A percentile compares a stretch with the other conserved stretches of the same genome.
phyloP scores from a whole-genome alignment of 2,888 invertebrate genomes.

The Synanthedon andrenaeformis region DNA sequence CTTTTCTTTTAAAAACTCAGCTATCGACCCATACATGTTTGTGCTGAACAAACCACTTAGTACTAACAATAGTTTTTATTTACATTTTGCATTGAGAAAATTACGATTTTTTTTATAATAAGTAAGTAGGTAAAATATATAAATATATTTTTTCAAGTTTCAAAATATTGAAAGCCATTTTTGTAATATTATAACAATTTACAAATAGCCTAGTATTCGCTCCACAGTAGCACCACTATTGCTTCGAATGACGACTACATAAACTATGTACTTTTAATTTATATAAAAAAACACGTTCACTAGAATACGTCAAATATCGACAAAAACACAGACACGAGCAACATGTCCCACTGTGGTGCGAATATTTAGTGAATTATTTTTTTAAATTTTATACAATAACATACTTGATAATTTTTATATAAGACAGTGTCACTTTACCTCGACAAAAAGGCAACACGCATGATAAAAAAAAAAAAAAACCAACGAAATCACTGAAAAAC shows the following conservation, averaged over 20 bases:
- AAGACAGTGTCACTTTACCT: not conserved
- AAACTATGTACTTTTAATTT: no score
- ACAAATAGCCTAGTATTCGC: conserved; percentile 45
- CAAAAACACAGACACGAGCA: no score
- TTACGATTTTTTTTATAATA: conserved; percentile 52
- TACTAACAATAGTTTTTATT: conserved; percentile 61
- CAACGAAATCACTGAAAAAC: not conserved
- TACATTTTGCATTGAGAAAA: conserved; percentile 55
- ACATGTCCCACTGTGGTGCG: not conserved
- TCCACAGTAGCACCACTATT: not conserved
- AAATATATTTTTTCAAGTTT: conserved; percentile 26
- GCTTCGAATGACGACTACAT: not conserved
- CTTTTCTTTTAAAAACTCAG: no score
- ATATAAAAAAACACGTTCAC: no score
- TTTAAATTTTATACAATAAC: not conserved
- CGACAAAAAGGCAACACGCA: not conserved
- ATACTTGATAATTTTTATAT: not conserved
- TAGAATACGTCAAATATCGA: no score
- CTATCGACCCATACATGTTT: no score
- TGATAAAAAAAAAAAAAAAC: not conserved
- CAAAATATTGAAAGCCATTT: conserved; percentile 56
- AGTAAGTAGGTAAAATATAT: conserved; percentile 1
- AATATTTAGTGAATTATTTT: not conserved
- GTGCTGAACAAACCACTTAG: not conserved
- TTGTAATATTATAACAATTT: conserved; percentile 45